Evolutionary conservation across 2,888 invertebrate species (phyloP).

Genomic region (Synanthedon myopaeformis): DNA sequence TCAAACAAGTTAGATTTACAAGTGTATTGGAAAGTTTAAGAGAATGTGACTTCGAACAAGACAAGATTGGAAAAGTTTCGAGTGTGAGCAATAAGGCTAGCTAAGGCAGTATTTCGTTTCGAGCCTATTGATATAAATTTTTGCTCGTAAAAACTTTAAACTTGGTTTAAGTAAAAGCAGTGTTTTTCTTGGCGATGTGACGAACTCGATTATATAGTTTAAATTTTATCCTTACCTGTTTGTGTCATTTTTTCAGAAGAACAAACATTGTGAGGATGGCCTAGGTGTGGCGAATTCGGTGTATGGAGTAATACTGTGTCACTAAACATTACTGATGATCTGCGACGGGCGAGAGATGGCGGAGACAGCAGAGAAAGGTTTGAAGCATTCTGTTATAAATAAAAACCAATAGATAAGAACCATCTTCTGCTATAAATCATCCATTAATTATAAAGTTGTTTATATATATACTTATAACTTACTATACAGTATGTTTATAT

Average conservation of each 20-base stretch:
- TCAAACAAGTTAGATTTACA: background rate
- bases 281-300: constrained; percentile 38
- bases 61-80: background rate
- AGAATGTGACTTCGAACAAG: background rate
- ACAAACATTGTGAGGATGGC: constrained; percentile 71
- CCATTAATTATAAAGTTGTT: too few relatives aligned
- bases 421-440: too few relatives aligned
- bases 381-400: constrained; percentile 70
- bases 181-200: background rate
- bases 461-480: too few relatives aligned
- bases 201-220: background rate
- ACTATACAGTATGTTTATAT: too few relatives aligned
- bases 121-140: background rate
- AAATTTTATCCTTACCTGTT: constrained; percentile 65
- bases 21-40: background rate
- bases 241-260: constrained; percentile 92
- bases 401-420: background rate
- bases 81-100: background rate
- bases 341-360: constrained; percentile 77
- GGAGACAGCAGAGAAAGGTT: constrained; percentile 79
- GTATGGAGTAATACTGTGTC: constrained; percentile 83
- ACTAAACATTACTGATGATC: constrained; percentile 91
- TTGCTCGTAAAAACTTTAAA: background rate
- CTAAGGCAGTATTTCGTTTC: background rate
- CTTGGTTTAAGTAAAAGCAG: background rate